Evolutionary conservation across 2,888 invertebrate species (phyloP), one percentile per base, ranked within the genome.

Genomic region (Pristionchus japonicus): DNA sequence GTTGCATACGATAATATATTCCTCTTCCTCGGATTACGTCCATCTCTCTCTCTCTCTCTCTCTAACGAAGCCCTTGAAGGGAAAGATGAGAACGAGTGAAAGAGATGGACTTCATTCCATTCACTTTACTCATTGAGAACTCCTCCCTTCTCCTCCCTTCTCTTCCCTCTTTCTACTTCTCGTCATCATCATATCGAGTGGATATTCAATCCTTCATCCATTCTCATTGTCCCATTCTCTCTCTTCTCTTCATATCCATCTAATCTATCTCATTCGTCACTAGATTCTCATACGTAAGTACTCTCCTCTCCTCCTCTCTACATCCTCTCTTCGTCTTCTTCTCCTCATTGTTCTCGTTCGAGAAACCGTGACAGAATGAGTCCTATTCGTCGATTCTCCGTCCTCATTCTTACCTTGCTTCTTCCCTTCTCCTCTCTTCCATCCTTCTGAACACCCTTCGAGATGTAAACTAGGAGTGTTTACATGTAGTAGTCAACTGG

Each of bases 1-100:
- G 64, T 67, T 67, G 64, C 64, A 67, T 67, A 67, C 31, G 64
- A 67, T n/a, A n/a, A n/a, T n/a, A n/a, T 67, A 31, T 34, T 67
- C 64, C 13, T 67, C 34, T 67, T 15, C 31, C 31, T 31, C 31
- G 64, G 34, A 67, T 67, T 67, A 67, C 64, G 64, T 34, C n/a
- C n/a, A n/a, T n/a, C n/a, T n/a, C n/a, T n/a, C 31, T 67, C 57
- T 57, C 57, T 57, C n/a, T n/a, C 31, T 67, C 57, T 57, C 57
- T 57, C n/a, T n/a, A 57, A 57, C 34, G 64, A 67, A 67, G 64
- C 64, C 64, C 15, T 67, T 67, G 64, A 67, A 31, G 64, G 57
- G 11, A 57, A 17, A 57, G 57, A 57, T 57, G 57, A 57, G 57
- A 57, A 57, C 20, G 57, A 57, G 43, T 43, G 43, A 67, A 31